Base-by-base conservation (phyloP, 1,140 invertebrate species). In the Drosophila mauritiana region DNA sequence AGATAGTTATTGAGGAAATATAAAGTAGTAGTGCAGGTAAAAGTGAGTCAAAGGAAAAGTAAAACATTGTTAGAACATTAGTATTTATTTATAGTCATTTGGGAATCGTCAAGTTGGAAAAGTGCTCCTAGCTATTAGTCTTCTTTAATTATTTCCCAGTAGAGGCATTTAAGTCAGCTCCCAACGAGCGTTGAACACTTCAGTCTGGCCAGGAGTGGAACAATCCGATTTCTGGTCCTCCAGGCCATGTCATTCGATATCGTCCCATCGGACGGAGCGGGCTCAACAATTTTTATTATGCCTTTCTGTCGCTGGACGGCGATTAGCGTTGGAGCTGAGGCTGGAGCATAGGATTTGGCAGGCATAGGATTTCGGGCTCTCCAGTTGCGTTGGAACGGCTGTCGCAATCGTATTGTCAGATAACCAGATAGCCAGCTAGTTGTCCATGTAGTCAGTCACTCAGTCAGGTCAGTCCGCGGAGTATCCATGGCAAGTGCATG, bases 401-500 rank as follows among this genome's bases (percentile, higher is more conserved):
- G 79, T 83, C 62, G 80, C 80, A 83, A 83, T 34, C 25, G 27
- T n/a, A 51, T 51, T 5, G 48, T n/a, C 48, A 15, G 27, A 27
- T 46, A 25, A 4, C 20, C 22, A 20, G 17, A 11, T 20, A 45
- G 45, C 20, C 27, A 59, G 42, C 11, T 13, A 39, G 37, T 39
- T 39, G 37, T 45, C 36, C 36, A 46, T 73, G 48, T 54, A 73
- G 73, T 78, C 62, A 78, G 63, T 70, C 64, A 81, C 55, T 73
- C 63, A 61, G 61, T 56, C 42, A 55, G 68, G 79, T 73, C 81
- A 82, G 74, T 81, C 12, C 1, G 10, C 3, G 31, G 73, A 59
- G 45, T 82, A 62, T 31, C 56, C 79, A 79, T 78, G 65, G 83
- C 83, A 86, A 86, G 84, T 86, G 83, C 83, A 81, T 85, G 82